phyloP scores from a whole-genome alignment of 2,888 invertebrate genomes.

The Ceratothoa steindachneri region DNA sequence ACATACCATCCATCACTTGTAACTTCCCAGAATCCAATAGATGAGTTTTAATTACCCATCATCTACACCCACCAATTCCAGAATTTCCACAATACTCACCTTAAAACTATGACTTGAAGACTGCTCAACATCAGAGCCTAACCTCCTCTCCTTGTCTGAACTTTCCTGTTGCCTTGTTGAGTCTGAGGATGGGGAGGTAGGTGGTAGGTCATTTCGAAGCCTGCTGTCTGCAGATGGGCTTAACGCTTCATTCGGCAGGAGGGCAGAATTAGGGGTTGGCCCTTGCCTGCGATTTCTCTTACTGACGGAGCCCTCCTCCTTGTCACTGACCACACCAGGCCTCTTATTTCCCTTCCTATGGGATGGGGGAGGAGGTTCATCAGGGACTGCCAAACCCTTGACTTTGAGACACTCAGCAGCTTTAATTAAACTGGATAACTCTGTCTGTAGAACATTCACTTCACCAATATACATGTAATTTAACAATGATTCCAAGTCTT shows the following conservation, averaged over 20 bases:
- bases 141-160: not conserved
- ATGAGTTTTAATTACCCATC: too few species aligned
- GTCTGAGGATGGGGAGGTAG: not conserved
- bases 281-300: not conserved
- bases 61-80: too few species aligned
- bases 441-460: constrained; percentile 7
- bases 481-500: constrained; percentile 1
- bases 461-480: constrained; percentile 9
- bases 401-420: not conserved
- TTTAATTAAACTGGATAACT: constrained; percentile 5
- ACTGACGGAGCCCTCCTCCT: constrained; percentile 5
- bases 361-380: not conserved
- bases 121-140: not conserved
- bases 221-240: not conserved
- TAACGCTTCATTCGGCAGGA: not conserved
- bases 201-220: not conserved
- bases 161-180: not conserved
- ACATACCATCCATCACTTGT: too few species aligned
- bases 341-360: not conserved
- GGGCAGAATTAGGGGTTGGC: not conserved
- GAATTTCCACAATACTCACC: too few species aligned
- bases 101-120: not conserved
- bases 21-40: too few species aligned
- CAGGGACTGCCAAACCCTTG: not conserved
- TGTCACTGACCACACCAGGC: not conserved